phyloP scores from a whole-genome alignment of 2,113 vertebrate species.

The Xenus cinereus region DNA sequence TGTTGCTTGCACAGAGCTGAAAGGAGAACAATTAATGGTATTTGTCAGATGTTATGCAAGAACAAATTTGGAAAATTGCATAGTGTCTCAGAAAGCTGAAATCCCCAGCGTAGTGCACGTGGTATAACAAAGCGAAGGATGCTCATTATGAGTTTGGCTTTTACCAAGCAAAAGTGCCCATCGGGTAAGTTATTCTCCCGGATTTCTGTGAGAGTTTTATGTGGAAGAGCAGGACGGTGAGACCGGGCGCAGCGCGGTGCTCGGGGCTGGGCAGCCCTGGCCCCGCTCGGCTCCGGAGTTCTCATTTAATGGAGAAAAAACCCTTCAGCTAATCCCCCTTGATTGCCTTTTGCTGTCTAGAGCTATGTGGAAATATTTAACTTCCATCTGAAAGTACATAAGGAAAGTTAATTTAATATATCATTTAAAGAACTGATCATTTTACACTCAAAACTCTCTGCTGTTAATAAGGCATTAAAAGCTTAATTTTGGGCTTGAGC shows the following conservation, averaged over 20 bases:
- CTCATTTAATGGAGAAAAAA: background rate
- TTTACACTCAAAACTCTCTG: background rate
- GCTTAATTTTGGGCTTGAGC: background rate
- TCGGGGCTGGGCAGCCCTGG: accelerated
- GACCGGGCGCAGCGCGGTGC: accelerated
- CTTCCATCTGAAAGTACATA: background rate
- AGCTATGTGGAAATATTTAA: background rate
- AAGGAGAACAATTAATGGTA: background rate
- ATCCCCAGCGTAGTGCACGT: background rate
- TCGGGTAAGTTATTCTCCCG: no score
- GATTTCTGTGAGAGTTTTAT: accelerated
- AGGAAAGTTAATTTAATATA: constrained; percentile 8
- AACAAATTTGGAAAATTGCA: background rate
- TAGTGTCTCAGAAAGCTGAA: background rate
- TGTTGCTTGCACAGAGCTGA: background rate
- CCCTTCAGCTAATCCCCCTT: background rate
- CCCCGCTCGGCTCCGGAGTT: accelerated
- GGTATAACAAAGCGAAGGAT: background rate
- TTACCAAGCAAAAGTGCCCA: background rate
- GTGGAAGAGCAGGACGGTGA: accelerated
- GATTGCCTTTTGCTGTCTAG: background rate
- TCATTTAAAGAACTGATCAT: background rate
- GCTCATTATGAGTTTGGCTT: background rate
- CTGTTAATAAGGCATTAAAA: background rate
- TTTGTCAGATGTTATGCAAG: background rate